Percentiles rank a stretch among this genome's conserved stretches.
These are phyloP conservation scores for Zosterops hypoxanthus DNA, from an alignment of 2,113 vertebrate genomes.

Conservation along the genomic window DNA sequence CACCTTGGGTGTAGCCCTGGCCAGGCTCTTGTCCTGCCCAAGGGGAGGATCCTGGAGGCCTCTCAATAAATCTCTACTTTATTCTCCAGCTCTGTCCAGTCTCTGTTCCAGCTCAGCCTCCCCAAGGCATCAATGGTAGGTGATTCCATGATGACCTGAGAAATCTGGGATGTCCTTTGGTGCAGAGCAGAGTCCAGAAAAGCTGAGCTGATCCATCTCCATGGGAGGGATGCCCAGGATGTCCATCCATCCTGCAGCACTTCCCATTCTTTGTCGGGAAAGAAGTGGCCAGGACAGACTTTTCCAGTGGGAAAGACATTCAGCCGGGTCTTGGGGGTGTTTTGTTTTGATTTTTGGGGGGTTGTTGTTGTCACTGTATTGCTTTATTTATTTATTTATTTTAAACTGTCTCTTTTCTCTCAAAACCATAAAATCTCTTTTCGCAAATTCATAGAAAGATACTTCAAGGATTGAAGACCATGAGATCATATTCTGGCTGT, in stretches of 20 bases:
- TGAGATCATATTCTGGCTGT: not conserved
- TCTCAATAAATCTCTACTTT: too few relatives aligned
- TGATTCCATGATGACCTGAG: not conserved
- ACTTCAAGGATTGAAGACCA: not conserved
- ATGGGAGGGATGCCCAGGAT: not conserved
- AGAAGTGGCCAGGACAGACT: not conserved
- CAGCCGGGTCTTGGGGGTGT: not conserved
- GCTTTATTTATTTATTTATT: not conserved
- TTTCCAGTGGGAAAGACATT: not conserved
- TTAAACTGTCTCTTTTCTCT: not conserved
- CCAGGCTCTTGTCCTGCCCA: too few relatives aligned
- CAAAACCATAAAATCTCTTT: not conserved
- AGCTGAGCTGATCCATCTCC: not conserved
- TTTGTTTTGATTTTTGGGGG: not conserved
- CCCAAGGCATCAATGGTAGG: too few relatives aligned
- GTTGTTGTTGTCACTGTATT: too few relatives aligned
- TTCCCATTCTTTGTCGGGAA: accelerated
- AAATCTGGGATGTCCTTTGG: accelerated
- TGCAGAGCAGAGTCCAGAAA: not conserved
- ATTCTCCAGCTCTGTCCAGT: too few relatives aligned
- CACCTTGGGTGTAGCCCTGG: too few relatives aligned
- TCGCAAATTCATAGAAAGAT: not conserved
- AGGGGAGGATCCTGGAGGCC: too few relatives aligned
- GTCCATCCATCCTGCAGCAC: not conserved
- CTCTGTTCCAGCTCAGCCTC: too few relatives aligned